Evolutionary conservation across 1,140 invertebrate species (phyloP).

Genomic region (Leguminivora glycinivorella): DNA sequence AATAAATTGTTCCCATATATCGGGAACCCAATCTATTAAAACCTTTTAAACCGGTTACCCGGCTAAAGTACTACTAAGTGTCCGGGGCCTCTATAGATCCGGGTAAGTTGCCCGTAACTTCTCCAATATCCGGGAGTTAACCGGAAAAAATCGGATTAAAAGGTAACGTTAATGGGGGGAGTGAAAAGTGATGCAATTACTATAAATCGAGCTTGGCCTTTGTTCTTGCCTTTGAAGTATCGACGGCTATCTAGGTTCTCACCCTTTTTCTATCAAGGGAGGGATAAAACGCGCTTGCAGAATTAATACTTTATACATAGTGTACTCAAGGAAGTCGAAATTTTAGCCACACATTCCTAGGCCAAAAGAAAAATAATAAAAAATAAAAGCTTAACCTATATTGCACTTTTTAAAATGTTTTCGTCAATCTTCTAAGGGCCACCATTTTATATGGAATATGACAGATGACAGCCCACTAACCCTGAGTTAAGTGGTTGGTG

Average conservation of each 20-base stretch:
- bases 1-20: slow-evolving; percentile 26
- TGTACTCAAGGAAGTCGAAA: too few relatives aligned
- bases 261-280: slow-evolving; percentile 20
- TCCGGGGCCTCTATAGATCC: slow-evolving; percentile 23
- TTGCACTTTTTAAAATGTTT: too few relatives aligned
- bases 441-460: too few relatives aligned
- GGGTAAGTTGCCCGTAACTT: slow-evolving; percentile 26
- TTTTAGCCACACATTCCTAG: too few relatives aligned
- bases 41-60: slow-evolving; percentile 27
- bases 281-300: not conserved
- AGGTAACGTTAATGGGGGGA: slow-evolving; percentile 19
- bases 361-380: too few relatives aligned
- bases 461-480: too few relatives aligned
- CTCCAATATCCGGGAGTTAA: slow-evolving; percentile 28
- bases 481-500: too few relatives aligned
- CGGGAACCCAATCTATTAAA: slow-evolving; percentile 28
- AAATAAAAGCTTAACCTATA: too few relatives aligned
- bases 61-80: slow-evolving; percentile 28
- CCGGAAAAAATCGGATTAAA: slow-evolving; percentile 30
- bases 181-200: slow-evolving; percentile 31
- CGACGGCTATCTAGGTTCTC: slow-evolving; percentile 23
- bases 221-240: slow-evolving; percentile 25
- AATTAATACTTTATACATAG: too few relatives aligned
- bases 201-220: slow-evolving; percentile 16
- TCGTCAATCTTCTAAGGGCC: too few relatives aligned